These are phyloP conservation scores for rat (Rattus norvegicus) DNA, from an alignment of 2,113 vertebrate species.

Conservation along the genomic window DNA sequence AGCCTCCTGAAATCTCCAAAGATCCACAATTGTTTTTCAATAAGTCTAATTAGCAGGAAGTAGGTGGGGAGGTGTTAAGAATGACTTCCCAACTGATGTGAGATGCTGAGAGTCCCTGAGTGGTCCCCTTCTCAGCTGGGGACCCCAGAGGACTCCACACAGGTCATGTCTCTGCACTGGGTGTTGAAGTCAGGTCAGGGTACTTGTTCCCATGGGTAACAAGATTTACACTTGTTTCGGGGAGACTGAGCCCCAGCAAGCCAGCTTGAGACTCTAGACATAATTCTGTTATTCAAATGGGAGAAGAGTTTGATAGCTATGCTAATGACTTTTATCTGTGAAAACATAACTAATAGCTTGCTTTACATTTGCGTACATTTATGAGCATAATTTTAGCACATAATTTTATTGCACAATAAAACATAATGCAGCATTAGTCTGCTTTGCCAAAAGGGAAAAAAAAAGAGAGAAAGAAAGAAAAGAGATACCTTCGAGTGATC, in stretches of 20 bases:
- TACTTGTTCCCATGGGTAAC: conserved; percentile 79
- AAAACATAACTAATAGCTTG: conserved; percentile 93
- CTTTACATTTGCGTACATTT: conserved; percentile 92
- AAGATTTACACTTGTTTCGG: conserved; percentile 87
- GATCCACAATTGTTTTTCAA: conserved; percentile 85
- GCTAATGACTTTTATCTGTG: conserved; percentile 93
- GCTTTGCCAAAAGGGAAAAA: conserved; percentile 82
- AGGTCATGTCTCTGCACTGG: background rate
- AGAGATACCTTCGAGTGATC: conserved; percentile 88
- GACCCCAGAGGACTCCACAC: conserved; percentile 13
- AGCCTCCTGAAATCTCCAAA: conserved; percentile 84
- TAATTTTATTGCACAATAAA: conserved; percentile 93
- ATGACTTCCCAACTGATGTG: conserved; percentile 71
- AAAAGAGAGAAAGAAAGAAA: conserved; percentile 74
- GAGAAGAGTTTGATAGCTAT: conserved; percentile 92
- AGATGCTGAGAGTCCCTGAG: conserved; percentile 46
- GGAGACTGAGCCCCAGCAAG: conserved; percentile 82
- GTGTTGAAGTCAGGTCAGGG: conserved; percentile 39
- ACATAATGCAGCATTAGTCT: conserved; percentile 90
- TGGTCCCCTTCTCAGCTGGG: conserved; percentile 13
- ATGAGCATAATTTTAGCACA: conserved; percentile 91
- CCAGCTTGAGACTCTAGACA: conserved; percentile 86
- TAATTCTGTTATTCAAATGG: conserved; percentile 92
- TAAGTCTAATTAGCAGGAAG: conserved; percentile 84
- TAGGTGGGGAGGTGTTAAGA: conserved; percentile 82